Conservation (phyloP, 2,888 invertebrate species). For the Oxyteleia sp. region DNA sequence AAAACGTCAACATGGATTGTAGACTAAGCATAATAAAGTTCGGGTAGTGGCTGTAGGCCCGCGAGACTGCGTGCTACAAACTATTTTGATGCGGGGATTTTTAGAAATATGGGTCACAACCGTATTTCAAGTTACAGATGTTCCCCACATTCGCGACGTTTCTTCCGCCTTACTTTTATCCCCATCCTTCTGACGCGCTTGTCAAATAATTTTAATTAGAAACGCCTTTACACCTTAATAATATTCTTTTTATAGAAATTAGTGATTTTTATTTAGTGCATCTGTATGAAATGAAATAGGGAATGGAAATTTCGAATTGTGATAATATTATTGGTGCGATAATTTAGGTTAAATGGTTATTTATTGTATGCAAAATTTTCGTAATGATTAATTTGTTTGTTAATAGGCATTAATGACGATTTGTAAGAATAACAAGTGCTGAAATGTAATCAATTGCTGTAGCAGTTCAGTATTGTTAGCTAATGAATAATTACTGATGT, state of each 20-base stretch:
- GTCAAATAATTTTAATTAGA: slow-evolving; percentile 60
- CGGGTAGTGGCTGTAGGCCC: slow-evolving; percentile 28
- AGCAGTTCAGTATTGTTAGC: too few relatives aligned
- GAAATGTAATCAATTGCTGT: too few relatives aligned
- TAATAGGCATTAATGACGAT: too few relatives aligned
- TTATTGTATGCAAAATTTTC: too few relatives aligned
- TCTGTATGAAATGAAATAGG: neutral
- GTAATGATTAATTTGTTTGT: too few relatives aligned
- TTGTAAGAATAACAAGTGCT: too few relatives aligned
- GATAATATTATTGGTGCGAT: neutral
- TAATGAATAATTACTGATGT: too few relatives aligned
- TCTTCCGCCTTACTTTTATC: slow-evolving; percentile 61
- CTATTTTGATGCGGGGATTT: slow-evolving; percentile 77
- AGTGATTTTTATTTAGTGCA: neutral
- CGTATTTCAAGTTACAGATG: slow-evolving; percentile 58
- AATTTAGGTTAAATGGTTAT: too few relatives aligned
- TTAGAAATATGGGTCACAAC: slow-evolving; percentile 85
- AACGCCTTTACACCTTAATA: slow-evolving; percentile 18
- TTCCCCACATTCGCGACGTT: slow-evolving; percentile 52
- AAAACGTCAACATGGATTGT: slow-evolving; percentile 19
- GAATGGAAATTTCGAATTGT: neutral
- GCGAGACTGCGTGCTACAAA: slow-evolving; percentile 41
- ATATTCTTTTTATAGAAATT: slow-evolving; percentile 32
- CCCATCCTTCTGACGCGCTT: slow-evolving; percentile 25
- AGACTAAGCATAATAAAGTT: slow-evolving; percentile 46